These are phyloP conservation scores for Invenusta paracnida DNA, from an alignment of 2,888 invertebrate species.

Conservation along the genomic window DNA sequence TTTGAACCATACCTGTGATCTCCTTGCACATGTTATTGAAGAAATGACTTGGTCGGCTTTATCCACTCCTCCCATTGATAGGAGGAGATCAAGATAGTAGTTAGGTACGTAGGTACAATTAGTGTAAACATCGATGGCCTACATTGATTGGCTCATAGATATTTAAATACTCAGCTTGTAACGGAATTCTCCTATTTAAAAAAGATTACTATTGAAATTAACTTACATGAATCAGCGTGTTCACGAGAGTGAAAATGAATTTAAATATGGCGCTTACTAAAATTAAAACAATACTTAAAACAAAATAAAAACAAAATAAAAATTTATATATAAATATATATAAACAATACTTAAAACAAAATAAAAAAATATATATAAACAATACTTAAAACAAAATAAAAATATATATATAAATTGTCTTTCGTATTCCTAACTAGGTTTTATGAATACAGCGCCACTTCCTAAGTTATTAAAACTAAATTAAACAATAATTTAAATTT, in stretches of 20 bases:
- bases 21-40: no score
- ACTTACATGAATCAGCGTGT: background rate
- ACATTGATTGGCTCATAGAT: no score
- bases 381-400: background rate
- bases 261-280: background rate
- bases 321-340: no score
- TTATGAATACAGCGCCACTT: background rate
- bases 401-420: background rate
- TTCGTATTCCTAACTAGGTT: background rate
- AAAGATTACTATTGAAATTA: background rate
- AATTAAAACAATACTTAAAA: background rate
- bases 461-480: background rate
- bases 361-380: background rate
- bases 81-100: no score
- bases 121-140: no score
- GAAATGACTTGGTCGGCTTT: no score
- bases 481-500: slow-evolving; percentile 2
- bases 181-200: no score
- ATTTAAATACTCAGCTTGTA: no score
- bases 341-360: no score
- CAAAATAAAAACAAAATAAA: background rate
- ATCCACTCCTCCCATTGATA: no score
- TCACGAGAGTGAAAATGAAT: background rate
- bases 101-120: no score
- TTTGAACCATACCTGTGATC: no score